A percentile compares a stretch with the other conserved stretches of the same genome.
Evolutionary conservation across 2,888 invertebrate species (phyloP).

Genomic region (Tryphoninae sp.): DNA sequence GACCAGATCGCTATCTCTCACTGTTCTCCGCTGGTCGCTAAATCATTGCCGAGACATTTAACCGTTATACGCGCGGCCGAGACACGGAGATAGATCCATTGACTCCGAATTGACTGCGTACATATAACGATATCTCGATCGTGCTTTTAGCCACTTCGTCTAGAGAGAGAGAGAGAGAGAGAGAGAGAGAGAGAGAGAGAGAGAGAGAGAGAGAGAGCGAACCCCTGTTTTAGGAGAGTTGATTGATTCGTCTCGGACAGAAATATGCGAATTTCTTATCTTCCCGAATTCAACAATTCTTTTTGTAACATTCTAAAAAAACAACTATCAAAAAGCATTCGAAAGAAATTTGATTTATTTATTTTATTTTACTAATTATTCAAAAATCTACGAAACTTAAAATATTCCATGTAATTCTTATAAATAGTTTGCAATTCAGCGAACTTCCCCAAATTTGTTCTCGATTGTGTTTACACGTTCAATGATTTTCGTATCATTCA

Average conservation of each 20-base stretch:
- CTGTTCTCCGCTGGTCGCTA: conserved; percentile 69
- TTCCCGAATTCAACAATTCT: neutral
- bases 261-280: conserved; percentile 61
- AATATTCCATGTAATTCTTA: too few species aligned
- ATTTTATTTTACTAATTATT: too few species aligned
- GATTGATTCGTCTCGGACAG: conserved; percentile 38
- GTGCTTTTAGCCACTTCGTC: neutral
- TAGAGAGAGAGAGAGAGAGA: too few species aligned
- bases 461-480: too few species aligned
- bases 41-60: conserved; percentile 80
- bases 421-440: too few species aligned
- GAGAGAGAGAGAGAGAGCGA: too few species aligned
- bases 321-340: too few species aligned
- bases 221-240: conserved; percentile 6
- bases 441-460: too few species aligned
- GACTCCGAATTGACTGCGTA: conserved; percentile 42
- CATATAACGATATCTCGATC: conserved; percentile 55
- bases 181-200: too few species aligned
- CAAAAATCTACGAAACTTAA: too few species aligned
- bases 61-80: conserved; percentile 66
- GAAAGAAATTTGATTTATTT: too few species aligned
- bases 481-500: neutral
- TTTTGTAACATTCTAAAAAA: too few species aligned
- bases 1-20: conserved; percentile 68
- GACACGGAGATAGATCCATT: conserved; percentile 48